Base-by-base conservation (phyloP, 2,113 vertebrate species). In the Xyrauchen texanus region DNA sequence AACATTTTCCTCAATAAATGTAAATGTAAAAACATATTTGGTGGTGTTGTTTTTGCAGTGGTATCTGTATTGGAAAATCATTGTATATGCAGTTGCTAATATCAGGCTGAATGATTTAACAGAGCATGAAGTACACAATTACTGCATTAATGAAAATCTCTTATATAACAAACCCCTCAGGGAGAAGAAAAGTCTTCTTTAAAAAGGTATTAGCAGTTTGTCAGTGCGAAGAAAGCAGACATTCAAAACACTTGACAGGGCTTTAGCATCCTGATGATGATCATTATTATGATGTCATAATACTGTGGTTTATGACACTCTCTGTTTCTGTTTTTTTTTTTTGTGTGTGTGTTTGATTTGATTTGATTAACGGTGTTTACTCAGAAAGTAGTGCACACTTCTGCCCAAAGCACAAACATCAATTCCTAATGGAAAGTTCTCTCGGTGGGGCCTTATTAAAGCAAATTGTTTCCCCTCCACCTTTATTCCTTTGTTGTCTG, bases 321-420 rank as follows among this genome's bases (percentile, higher is more conserved):
- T 34, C 8, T 21, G 46, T 75, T 46, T 51, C 5, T 5, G 8
- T 52, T 74, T 60, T 45, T 12, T n/a, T n/a, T n/a, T n/a, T n/a
- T n/a, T n/a, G n/a, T n/a, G n/a, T n/a, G n/a, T n/a, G n/a, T 42
- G 51, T 45, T 57, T 65, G 4, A 7, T 57, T 60, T 77, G 44
- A 78, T 74, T 64, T 65, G 73, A 34, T 76, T 65, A 76, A 65
- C 53, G n/a, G 47, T 44, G 49, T 76, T 76, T 52, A 16, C n/a
- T 42, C 15, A 49, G n/a, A n/a, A n/a, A n/a, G n/a, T n/a, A n/a
- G n/a, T n/a, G n/a, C n/a, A n/a, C n/a, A n/a, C n/a, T n/a, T n/a
- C n/a, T n/a, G n/a, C n/a, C 11, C 45, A 71, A 52, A 83, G 77
- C 72, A 70, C 34, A 77, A 77, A 83, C 49, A 47, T n/a, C 0